Percentiles rank a stretch among this genome's conserved stretches.
These are phyloP conservation scores for Taenioides sp. DNA, from an alignment of 2,797 vertebrate species.

Conservation along the genomic window DNA sequence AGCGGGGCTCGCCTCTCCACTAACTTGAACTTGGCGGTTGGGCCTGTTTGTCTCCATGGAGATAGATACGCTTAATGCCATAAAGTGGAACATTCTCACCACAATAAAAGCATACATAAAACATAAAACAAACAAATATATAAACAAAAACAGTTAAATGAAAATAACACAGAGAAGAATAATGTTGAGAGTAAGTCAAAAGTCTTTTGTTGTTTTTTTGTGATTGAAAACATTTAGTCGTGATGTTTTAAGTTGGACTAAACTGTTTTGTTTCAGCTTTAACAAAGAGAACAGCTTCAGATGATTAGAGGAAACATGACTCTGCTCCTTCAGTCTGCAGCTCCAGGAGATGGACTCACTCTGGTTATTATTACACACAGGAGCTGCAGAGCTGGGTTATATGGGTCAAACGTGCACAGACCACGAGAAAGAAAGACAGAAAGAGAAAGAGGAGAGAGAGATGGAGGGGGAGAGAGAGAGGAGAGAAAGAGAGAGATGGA, in stretches of 20 bases:
- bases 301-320: constrained; percentile 42
- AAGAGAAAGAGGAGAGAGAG: constrained; percentile 30
- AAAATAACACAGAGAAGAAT: too few species aligned
- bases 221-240: neutral
- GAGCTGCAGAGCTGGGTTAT: constrained; percentile 42
- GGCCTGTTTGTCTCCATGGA: too few species aligned
- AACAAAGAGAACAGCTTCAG: constrained; percentile 17
- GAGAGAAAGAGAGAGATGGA: too few species aligned
- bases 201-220: too few species aligned
- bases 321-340: constrained; percentile 28
- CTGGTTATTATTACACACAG: constrained; percentile 60
- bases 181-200: too few species aligned
- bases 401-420: constrained; percentile 65
- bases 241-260: neutral
- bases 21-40: too few species aligned
- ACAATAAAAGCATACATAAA: too few species aligned
- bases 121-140: too few species aligned
- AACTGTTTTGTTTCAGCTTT: constrained; percentile 11
- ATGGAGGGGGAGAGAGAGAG: neutral
- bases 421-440: constrained; percentile 58
- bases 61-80: too few species aligned
- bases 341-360: constrained; percentile 40
- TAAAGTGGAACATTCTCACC: too few species aligned
- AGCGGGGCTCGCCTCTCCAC: too few species aligned
- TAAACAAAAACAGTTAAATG: too few species aligned